A percentile compares a stretch with the other conserved stretches of the same genome.
Evolutionary conservation across 2,113 vertebrate genomes (phyloP).

Genomic region (Clarias magur): DNA sequence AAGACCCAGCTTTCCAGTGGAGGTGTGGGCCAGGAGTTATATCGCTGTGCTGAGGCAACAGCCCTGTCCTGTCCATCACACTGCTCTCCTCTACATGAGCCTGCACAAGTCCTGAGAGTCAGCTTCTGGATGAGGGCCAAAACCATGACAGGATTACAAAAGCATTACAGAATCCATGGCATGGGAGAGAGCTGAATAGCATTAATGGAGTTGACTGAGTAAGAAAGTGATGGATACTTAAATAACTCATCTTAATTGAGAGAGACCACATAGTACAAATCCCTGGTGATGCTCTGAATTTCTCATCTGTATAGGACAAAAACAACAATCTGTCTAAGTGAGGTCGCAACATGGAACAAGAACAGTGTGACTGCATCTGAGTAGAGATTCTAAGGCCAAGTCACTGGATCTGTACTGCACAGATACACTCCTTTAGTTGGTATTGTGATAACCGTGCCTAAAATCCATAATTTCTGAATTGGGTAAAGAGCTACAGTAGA

Average conservation of each 20-base stretch:
- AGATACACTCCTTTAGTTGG: neutral
- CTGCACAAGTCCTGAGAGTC: conserved; percentile 28
- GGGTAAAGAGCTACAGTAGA: neutral
- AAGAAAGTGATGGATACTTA: conserved; percentile 28
- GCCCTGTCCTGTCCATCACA: conserved; percentile 38
- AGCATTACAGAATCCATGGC: conserved; percentile 28
- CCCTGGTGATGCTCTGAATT: neutral
- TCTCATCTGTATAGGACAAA: neutral
- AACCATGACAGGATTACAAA: conserved; percentile 31
- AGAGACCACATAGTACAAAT: neutral
- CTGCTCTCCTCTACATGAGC: conserved; percentile 24
- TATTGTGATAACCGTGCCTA: neutral
- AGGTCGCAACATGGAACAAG: neutral
- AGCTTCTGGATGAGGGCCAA: conserved; percentile 34
- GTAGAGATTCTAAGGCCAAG: neutral
- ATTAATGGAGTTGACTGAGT: conserved; percentile 19
- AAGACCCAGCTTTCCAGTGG: conserved; percentile 41
- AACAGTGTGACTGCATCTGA: neutral
- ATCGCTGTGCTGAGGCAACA: conserved; percentile 17
- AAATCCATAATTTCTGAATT: neutral
- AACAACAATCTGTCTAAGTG: neutral
- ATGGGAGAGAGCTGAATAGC: conserved; percentile 21
- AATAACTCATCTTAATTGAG: conserved; percentile 5
- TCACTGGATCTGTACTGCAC: neutral
- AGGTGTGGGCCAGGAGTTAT: conserved; percentile 34